Evolutionary conservation across 2,113 vertebrate genomes (phyloP).

Genomic region (Platichthys flesus): DNA sequence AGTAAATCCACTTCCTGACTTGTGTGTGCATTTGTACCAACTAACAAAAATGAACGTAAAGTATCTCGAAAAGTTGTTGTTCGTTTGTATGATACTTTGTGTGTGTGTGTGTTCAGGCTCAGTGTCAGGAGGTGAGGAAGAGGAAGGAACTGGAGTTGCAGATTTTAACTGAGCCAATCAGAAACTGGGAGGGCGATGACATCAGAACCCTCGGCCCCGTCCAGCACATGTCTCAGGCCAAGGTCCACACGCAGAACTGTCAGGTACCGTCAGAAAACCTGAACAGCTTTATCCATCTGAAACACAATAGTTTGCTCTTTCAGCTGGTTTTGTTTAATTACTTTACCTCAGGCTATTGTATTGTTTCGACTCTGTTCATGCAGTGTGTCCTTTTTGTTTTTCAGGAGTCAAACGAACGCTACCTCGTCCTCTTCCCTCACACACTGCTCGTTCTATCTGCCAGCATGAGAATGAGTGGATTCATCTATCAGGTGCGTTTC

Average conservation of each 20-base stretch:
- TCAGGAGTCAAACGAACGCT: constrained; percentile 94
- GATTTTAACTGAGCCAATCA: constrained; percentile 93
- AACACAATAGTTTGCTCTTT: too few species aligned
- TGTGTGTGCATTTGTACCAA: too few species aligned
- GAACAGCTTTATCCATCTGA: not conserved
- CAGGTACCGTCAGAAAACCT: constrained; percentile 82
- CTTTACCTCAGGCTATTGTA: too few species aligned
- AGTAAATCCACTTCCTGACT: too few species aligned
- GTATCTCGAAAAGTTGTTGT: not conserved
- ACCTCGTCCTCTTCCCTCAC: constrained; percentile 94
- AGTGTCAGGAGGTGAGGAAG: constrained; percentile 95
- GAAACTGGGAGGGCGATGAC: constrained; percentile 95
- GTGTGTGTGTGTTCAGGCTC: constrained; percentile 78
- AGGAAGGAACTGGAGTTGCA: constrained; percentile 95
- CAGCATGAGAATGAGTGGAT: constrained; percentile 96
- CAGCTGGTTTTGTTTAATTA: too few species aligned
- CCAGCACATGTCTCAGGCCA: constrained; percentile 92
- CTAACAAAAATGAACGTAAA: too few species aligned
- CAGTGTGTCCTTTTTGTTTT: not conserved
- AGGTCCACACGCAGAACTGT: constrained; percentile 88
- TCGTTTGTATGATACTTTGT: not conserved
- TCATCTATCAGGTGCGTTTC: constrained; percentile 92
- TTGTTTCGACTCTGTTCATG: too few species aligned
- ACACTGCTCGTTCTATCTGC: constrained; percentile 93
- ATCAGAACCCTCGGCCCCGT: constrained; percentile 91